Conservation (phyloP, 2,113 vertebrate species). For the Abramis brama region DNA sequence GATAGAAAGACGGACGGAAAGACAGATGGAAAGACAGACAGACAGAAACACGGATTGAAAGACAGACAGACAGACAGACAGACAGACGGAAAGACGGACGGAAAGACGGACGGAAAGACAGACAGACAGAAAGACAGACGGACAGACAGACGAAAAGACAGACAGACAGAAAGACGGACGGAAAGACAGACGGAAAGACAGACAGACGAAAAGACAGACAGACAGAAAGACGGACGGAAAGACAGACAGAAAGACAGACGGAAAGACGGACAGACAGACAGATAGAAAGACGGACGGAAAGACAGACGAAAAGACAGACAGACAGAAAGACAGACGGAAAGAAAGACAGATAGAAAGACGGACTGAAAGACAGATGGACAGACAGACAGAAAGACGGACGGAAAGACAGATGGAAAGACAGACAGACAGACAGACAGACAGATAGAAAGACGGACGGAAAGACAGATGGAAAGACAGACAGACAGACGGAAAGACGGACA, state of each 20-base stretch:
- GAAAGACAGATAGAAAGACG: fast-evolving
- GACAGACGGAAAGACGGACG: fast-evolving
- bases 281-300: not conserved
- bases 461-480: fast-evolving
- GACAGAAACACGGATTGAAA: not conserved
- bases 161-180: too few species aligned
- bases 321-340: fast-evolving
- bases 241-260: fast-evolving
- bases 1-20: too few species aligned
- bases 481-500: fast-evolving
- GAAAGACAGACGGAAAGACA: too few species aligned
- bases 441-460: fast-evolving
- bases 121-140: fast-evolving
- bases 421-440: not conserved
- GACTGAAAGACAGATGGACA: fast-evolving
- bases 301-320: fast-evolving
- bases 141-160: fast-evolving
- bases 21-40: not conserved
- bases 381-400: not conserved
- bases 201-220: too few species aligned
- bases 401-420: fast-evolving
- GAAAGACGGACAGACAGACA: not conserved
- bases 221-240: not conserved
- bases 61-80: not conserved
- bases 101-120: too few species aligned